phyloP scores from a whole-genome alignment of 2,113 vertebrate species.

The Peromyscus californicus region DNA sequence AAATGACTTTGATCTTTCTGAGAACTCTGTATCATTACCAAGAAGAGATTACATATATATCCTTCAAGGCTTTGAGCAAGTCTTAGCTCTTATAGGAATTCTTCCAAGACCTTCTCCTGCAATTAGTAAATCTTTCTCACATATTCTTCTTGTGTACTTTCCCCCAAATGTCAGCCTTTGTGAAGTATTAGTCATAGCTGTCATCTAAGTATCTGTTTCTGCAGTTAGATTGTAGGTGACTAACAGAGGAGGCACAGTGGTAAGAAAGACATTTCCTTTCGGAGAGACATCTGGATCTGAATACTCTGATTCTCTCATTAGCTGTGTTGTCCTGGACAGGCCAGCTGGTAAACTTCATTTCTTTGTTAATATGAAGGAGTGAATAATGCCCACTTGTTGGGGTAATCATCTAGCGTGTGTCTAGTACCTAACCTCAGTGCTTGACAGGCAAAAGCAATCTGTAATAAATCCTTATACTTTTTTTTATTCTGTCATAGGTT shows the following conservation, averaged over 20 bases:
- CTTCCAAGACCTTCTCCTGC: background rate
- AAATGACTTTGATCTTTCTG: conserved; percentile 58
- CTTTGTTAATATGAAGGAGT: conserved; percentile 34
- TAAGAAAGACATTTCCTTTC: conserved; percentile 48
- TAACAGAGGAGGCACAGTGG: background rate
- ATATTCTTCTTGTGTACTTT: background rate
- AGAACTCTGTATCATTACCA: background rate
- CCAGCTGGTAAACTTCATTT: conserved; percentile 38
- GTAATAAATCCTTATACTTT: background rate
- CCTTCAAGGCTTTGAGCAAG: conserved; percentile 20
- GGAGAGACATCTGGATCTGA: conserved; percentile 54
- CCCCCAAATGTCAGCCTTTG: conserved; percentile 36
- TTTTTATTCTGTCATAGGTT: conserved; percentile 12
- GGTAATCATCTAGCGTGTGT: background rate
- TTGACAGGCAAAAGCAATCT: conserved; percentile 25
- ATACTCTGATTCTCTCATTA: background rate
- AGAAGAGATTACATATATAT: conserved; percentile 36
- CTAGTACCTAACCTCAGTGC: background rate
- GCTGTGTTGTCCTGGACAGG: conserved; percentile 18
- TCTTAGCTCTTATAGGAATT: conserved; percentile 29
- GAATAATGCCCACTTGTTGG: background rate
- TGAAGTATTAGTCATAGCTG: background rate
- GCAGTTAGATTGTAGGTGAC: background rate
- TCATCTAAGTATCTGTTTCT: background rate
- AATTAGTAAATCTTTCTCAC: background rate